Conservation (phyloP, 2,113 vertebrate species). For the Cephalophus harveyi region DNA sequence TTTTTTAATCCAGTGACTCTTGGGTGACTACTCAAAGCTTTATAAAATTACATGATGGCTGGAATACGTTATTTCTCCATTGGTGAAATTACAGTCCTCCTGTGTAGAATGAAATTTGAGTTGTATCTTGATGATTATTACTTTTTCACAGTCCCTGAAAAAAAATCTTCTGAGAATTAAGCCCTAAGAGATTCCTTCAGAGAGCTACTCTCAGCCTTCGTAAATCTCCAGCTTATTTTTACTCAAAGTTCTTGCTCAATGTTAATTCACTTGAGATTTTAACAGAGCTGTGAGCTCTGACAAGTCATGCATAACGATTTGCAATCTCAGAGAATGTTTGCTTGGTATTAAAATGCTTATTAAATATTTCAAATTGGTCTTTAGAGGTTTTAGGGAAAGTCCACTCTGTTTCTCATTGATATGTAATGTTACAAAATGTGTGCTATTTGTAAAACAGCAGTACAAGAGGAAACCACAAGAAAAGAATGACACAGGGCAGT, state of each 20-base stretch:
- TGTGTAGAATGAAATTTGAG: slow-evolving; percentile 37
- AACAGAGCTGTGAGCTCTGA: slow-evolving; percentile 41
- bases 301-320: slow-evolving; percentile 62
- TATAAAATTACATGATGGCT: not conserved
- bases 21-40: not conserved
- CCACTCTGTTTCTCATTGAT: slow-evolving; percentile 32
- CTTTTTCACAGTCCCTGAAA: not conserved
- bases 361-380: slow-evolving; percentile 73
- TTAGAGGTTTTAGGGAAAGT: slow-evolving; percentile 41
- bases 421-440: not conserved
- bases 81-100: slow-evolving; percentile 9
- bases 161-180: slow-evolving; percentile 49
- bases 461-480: not conserved
- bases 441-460: slow-evolving; percentile 22
- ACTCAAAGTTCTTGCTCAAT: slow-evolving; percentile 48
- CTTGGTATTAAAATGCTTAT: slow-evolving; percentile 71
- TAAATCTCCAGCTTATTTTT: slow-evolving; percentile 57
- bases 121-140: not conserved
- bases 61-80: not conserved
- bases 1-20: not conserved
- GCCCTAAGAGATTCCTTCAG: not conserved
- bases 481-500: not conserved
- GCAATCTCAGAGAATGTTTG: slow-evolving; percentile 56
- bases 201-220: not conserved
- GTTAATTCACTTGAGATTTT: slow-evolving; percentile 61